phyloP scores from a whole-genome alignment of 2,113 vertebrate species.

The Melospiza georgiana region DNA sequence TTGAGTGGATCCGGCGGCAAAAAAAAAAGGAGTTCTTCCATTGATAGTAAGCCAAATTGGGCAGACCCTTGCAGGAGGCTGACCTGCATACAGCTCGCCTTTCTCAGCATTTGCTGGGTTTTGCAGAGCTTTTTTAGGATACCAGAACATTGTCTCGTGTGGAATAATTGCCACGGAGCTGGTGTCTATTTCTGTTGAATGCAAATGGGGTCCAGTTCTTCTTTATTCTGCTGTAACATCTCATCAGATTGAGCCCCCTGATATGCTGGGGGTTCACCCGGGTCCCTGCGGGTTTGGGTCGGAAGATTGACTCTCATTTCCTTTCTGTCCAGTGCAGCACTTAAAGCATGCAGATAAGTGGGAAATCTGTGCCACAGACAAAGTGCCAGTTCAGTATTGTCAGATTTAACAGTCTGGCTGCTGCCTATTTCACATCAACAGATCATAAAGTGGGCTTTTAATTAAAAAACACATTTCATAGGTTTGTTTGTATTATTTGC shows the following conservation, averaged over 20 bases:
- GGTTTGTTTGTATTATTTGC: neutral
- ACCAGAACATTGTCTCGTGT: neutral
- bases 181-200: neutral
- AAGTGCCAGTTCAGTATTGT: neutral
- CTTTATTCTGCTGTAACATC: neutral
- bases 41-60: neutral
- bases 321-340: neutral
- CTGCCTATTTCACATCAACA: neutral
- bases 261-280: fast-evolving
- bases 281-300: neutral
- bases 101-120: neutral
- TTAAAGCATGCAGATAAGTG: neutral
- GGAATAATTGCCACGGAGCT: neutral
- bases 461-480: neutral
- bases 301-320: neutral
- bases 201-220: neutral
- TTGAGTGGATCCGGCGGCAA: fast-evolving
- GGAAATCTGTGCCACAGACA: neutral
- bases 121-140: neutral
- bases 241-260: neutral
- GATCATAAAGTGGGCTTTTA: neutral
- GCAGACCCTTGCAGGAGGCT: neutral
- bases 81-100: neutral
- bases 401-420: neutral
- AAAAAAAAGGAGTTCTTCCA: neutral